These are phyloP conservation scores for Melanotaenia duboulayi DNA, from an alignment of 2,113 vertebrate species.

Conservation along the genomic window DNA sequence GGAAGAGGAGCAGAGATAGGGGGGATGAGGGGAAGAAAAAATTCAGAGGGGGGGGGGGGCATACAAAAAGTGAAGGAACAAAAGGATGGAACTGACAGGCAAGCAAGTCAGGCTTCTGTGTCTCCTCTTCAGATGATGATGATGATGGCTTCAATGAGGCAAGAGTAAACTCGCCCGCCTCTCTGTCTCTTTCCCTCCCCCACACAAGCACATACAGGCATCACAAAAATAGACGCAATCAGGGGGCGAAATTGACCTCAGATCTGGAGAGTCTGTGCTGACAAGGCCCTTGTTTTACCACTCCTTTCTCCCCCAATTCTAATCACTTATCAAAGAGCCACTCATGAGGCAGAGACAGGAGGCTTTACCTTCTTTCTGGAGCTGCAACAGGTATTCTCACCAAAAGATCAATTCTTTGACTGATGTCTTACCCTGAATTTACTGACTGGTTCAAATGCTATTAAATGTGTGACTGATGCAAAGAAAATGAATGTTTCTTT, in stretches of 20 bases:
- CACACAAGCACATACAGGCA: conserved; percentile 31
- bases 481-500: neutral
- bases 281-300: conserved; percentile 78
- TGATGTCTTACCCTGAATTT: conserved; percentile 7
- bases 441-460: neutral
- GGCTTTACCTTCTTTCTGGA: conserved; percentile 54
- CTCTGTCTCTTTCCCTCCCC: conserved; percentile 17
- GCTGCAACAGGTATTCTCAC: conserved; percentile 76
- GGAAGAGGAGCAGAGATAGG: conserved; percentile 60
- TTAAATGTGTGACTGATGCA: neutral
- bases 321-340: conserved; percentile 82
- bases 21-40: conserved; percentile 25
- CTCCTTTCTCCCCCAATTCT: conserved; percentile 61
- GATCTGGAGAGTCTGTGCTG: conserved; percentile 77
- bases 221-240: conserved; percentile 75
- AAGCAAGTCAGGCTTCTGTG: conserved; percentile 27
- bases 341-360: conserved; percentile 62
- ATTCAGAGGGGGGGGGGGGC: neutral
- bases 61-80: conserved; percentile 46
- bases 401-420: conserved; percentile 50
- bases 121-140: conserved; percentile 66
- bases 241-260: conserved; percentile 82
- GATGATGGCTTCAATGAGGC: conserved; percentile 70
- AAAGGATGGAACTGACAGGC: conserved; percentile 68
- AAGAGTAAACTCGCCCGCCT: conserved; percentile 47